Evolutionary conservation across 2,113 vertebrate genomes (phyloP).

Genomic region (Boleophthalmus pectinirostris): DNA sequence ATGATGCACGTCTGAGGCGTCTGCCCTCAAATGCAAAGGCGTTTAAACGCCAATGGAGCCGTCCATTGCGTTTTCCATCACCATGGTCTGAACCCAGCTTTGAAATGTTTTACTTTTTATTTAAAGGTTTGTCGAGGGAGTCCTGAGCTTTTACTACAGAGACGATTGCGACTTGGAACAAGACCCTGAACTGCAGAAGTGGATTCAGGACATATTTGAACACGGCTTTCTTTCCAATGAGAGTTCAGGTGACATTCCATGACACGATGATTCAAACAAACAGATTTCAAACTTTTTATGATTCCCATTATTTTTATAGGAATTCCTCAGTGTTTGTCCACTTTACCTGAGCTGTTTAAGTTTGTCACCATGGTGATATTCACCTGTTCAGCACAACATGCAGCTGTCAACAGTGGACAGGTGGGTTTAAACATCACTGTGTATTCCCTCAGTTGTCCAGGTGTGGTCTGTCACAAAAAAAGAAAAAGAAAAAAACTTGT

Average conservation of each 20-base stretch:
- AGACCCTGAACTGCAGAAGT: background rate
- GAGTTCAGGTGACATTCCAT: background rate
- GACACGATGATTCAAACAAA: background rate
- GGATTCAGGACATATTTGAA: background rate
- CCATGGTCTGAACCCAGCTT: no score
- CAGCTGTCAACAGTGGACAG: constrained; percentile 63
- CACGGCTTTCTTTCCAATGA: background rate
- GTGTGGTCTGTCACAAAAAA: no score
- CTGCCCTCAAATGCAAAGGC: no score
- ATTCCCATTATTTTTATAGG: constrained; percentile 29
- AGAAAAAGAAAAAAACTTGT: no score
- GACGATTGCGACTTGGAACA: background rate
- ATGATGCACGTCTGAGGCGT: no score
- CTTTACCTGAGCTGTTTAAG: constrained; percentile 43
- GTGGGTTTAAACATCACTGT: constrained; percentile 26
- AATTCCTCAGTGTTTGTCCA: constrained; percentile 47
- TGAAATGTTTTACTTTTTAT: background rate
- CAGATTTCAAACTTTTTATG: background rate
- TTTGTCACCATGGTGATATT: constrained; percentile 73
- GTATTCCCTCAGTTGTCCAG: no score
- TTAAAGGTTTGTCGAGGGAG: background rate
- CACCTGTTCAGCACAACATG: constrained; percentile 34
- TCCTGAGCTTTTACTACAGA: background rate
- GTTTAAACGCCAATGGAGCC: no score
- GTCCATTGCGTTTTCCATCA: no score